These are phyloP conservation scores for Gnatocerus cornutus DNA, from an alignment of 2,888 invertebrate genomes.

Conservation along the genomic window DNA sequence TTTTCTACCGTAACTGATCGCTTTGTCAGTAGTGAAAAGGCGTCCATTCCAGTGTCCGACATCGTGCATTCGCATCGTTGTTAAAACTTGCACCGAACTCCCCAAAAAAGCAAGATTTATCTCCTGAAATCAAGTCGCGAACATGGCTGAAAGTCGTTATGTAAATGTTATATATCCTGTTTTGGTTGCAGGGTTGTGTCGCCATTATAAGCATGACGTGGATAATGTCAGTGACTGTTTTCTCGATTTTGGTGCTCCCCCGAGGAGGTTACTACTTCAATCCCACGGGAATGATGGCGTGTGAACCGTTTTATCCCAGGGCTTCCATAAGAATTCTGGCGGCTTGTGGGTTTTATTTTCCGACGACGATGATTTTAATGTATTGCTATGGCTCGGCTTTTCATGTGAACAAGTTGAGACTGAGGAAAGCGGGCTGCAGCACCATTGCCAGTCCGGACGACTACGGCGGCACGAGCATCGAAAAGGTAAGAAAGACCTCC, in stretches of 20 bases:
- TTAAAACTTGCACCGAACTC: conserved; percentile 5
- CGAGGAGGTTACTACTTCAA: conserved; percentile 92
- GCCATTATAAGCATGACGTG: conserved; percentile 81
- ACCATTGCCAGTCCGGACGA: conserved; percentile 71
- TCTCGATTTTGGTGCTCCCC: conserved; percentile 87
- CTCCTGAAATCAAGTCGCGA: background rate
- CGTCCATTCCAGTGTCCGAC: background rate
- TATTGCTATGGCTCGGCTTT: conserved; percentile 93
- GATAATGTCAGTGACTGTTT: conserved; percentile 88
- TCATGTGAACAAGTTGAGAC: conserved; percentile 87
- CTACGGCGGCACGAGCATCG: conserved; percentile 71
- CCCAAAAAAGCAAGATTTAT: conserved; percentile 11
- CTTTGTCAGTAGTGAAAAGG: conserved; percentile 39
- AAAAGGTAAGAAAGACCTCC: conserved; percentile 74
- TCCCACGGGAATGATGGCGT: conserved; percentile 87
- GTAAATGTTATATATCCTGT: conserved; percentile 43
- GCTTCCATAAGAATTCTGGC: conserved; percentile 83
- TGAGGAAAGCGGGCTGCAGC: conserved; percentile 72
- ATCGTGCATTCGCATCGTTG: conserved; percentile 8
- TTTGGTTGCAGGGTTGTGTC: conserved; percentile 80
- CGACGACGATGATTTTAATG: conserved; percentile 93
- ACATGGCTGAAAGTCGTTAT: conserved; percentile 30
- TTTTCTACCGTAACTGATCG: conserved; percentile 48
- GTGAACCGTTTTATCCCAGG: conserved; percentile 90
- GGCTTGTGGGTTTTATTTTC: conserved; percentile 91